A percentile compares a stretch with the other conserved stretches of the same genome.
Evolutionary conservation across 2,888 invertebrate species (phyloP).

Genomic region (Hybos culiciformis): DNA sequence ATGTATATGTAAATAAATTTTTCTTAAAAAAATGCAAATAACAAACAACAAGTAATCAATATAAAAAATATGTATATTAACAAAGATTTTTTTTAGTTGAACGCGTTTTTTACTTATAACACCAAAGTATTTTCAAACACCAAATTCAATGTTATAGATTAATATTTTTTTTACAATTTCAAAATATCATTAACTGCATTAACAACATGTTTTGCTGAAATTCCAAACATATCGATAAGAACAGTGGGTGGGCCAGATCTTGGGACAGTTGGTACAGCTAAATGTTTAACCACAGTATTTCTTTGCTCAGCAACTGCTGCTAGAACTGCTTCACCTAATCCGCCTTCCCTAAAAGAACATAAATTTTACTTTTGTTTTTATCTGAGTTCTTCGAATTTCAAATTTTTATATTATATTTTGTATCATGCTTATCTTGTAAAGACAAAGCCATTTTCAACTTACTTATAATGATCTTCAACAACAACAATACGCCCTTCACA

Average conservation of each 20-base stretch:
- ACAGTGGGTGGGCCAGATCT: slow-evolving; percentile 83
- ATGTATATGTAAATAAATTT: no score
- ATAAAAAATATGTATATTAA: no score
- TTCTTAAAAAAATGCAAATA: no score
- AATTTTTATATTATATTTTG: neutral
- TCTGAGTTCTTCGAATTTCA: neutral
- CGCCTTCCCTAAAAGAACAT: slow-evolving; percentile 46
- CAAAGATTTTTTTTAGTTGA: no score
- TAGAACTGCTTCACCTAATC: slow-evolving; percentile 89
- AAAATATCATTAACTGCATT: slow-evolving; percentile 52
- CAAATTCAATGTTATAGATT: neutral
- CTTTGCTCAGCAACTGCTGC: slow-evolving; percentile 62
- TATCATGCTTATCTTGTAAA: neutral
- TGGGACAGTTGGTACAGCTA: slow-evolving; percentile 73
- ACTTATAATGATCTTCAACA: slow-evolving; percentile 95
- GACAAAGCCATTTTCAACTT: slow-evolving; percentile 53
- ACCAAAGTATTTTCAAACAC: no score
- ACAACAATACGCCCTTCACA: slow-evolving; percentile 74
- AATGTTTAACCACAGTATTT: slow-evolving; percentile 56
- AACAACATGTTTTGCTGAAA: slow-evolving; percentile 68
- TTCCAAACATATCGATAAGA: slow-evolving; percentile 77
- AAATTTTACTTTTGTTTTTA: neutral
- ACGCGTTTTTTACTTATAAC: no score
- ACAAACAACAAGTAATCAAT: no score
- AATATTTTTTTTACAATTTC: slow-evolving; percentile 34